phyloP scores from a whole-genome alignment of 1,140 invertebrate genomes.

The Drosophila mayri region DNA sequence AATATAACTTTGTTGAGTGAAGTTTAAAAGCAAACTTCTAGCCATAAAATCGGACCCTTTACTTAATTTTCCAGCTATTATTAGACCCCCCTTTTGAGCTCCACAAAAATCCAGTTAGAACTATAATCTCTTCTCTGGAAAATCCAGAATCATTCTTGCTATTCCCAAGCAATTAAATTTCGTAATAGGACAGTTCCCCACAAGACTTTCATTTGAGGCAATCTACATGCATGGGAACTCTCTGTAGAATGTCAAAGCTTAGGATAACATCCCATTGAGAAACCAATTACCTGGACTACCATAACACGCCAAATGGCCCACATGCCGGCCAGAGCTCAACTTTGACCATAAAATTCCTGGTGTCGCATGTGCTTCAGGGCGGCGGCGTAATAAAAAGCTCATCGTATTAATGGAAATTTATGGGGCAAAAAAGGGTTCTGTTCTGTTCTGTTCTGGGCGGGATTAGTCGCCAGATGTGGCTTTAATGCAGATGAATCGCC shows the following conservation, averaged over 20 bases:
- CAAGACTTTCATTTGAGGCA: constrained; percentile 3
- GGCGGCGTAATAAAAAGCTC: constrained; percentile 68
- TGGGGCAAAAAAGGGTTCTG: constrained; percentile 38
- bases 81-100: background rate
- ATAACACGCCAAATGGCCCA: constrained; percentile 30
- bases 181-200: constrained; percentile 2
- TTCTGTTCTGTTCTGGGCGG: constrained; percentile 9
- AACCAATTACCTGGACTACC: constrained; percentile 49
- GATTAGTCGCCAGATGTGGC: constrained; percentile 58
- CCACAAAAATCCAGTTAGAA: constrained; percentile 1
- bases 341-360: constrained; percentile 56
- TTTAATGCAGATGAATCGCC: constrained; percentile 44
- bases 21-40: background rate
- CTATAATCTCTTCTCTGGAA: background rate
- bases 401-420: constrained; percentile 78
- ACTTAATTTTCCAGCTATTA: background rate
- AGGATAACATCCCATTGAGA: constrained; percentile 29
- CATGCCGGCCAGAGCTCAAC: background rate
- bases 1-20: no score
- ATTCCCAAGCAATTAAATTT: constrained; percentile 25
- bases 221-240: constrained; percentile 36
- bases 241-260: constrained; percentile 33
- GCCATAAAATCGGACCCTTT: no score
- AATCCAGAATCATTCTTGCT: background rate
- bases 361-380: constrained; percentile 55